Evolutionary conservation across 2,888 invertebrate species (phyloP).

Genomic region (Synergus laeviventris): DNA sequence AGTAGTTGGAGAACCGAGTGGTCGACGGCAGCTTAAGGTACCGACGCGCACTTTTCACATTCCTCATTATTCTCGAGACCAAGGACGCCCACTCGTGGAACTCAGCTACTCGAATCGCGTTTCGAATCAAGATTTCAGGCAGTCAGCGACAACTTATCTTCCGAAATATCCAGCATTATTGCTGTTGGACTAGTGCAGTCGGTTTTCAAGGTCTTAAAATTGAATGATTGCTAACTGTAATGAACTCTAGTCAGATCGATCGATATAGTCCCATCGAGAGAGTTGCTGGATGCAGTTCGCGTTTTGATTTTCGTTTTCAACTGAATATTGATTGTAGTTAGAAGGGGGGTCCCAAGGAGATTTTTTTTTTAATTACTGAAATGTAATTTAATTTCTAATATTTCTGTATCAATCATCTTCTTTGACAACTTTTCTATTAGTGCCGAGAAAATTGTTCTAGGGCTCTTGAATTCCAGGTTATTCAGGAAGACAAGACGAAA

Average conservation of each 20-base stretch:
- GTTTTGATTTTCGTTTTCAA: too few relatives aligned
- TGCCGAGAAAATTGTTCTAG: not conserved
- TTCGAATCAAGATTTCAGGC: conserved; percentile 45
- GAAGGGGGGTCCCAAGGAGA: too few relatives aligned
- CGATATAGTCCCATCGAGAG: not conserved
- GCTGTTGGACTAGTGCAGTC: conserved; percentile 10
- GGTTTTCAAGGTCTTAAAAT: not conserved
- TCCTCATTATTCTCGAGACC: conserved; percentile 55
- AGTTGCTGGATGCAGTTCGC: not conserved
- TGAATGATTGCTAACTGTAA: not conserved
- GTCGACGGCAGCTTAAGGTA: conserved; percentile 24
- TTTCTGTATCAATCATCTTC: not conserved
- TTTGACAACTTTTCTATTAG: not conserved
- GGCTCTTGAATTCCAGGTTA: not conserved
- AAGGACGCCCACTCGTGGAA: conserved; percentile 54
- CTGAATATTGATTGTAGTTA: too few relatives aligned
- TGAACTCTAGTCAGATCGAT: not conserved
- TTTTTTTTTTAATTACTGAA: too few relatives aligned
- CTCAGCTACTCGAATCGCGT: conserved; percentile 20
- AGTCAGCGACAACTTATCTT: conserved; percentile 49
- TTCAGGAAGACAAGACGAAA: not conserved
- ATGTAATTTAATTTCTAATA: too few relatives aligned
- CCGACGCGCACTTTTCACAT: conserved; percentile 54
- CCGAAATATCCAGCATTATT: conserved; percentile 41
- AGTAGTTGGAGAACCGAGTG: conserved; percentile 5